A percentile compares a stretch with the other conserved stretches of the same genome.
phyloP scores from a whole-genome alignment of 2,797 vertebrate species.

The Protosalanx chinensis region DNA sequence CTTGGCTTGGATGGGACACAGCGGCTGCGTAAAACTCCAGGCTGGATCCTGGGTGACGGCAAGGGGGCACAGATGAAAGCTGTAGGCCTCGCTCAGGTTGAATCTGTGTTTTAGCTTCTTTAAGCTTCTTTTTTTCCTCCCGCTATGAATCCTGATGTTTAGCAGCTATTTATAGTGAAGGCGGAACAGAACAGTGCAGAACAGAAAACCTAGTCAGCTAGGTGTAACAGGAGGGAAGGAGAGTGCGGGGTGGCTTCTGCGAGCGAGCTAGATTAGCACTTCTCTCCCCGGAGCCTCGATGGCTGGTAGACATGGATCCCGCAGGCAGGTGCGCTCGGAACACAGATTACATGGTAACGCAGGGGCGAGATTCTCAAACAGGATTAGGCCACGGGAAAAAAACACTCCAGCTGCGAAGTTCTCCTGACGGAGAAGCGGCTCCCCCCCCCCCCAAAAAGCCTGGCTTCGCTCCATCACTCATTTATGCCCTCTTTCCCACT shows the following conservation, averaged over 20 bases:
- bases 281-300: background rate
- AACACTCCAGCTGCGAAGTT: constrained; percentile 15
- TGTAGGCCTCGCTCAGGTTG: too few relatives aligned
- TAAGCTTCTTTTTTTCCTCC: too few relatives aligned
- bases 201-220: background rate
- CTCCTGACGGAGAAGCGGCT: background rate
- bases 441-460: background rate
- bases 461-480: background rate
- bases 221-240: background rate
- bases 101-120: too few relatives aligned
- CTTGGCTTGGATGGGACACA: background rate
- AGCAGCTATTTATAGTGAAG: background rate
- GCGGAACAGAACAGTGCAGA: too few relatives aligned
- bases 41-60: background rate
- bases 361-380: constrained; percentile 11
- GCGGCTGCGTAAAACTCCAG: background rate
- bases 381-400: constrained; percentile 12
- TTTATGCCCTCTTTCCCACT: background rate
- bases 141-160: too few relatives aligned
- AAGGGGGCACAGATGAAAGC: background rate
- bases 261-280: constrained; percentile 8
- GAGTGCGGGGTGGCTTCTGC: background rate
- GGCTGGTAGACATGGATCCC: constrained; percentile 14
- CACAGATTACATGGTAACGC: constrained; percentile 19
- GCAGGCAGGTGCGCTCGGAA: constrained; percentile 24